Conservation (phyloP, 2,888 invertebrate species). For the Epistrophe grossulariae region DNA sequence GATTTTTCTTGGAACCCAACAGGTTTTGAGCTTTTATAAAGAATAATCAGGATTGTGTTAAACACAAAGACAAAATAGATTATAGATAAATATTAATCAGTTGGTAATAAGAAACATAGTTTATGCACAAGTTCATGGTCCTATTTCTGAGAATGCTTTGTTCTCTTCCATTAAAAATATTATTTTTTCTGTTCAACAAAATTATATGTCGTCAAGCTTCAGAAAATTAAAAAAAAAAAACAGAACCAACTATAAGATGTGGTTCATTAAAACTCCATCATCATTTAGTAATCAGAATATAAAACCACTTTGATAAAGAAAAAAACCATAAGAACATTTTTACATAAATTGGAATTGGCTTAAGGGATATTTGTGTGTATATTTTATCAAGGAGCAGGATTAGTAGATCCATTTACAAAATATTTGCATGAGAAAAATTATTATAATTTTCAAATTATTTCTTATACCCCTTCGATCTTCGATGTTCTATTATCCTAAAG, state of each 20-base stretch:
- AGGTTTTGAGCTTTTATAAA: not conserved
- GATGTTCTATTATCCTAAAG: not conserved
- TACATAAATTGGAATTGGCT: not conserved
- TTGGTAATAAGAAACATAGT: constrained; percentile 33
- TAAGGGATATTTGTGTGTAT: not conserved
- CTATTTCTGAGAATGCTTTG: not conserved
- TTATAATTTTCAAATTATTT: constrained; percentile 3
- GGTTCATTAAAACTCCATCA: constrained; percentile 10
- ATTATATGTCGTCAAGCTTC: not conserved
- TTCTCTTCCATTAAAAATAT: not conserved
- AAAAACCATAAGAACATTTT: not conserved
- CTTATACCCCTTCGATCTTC: not conserved
- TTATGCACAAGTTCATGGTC: not conserved
- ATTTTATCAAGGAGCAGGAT: not conserved
- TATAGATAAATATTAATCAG: constrained; percentile 41
- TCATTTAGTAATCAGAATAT: not conserved
- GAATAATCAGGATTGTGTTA: not conserved
- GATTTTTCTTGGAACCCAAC: not conserved
- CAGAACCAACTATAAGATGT: not conserved
- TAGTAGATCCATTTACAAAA: not conserved
- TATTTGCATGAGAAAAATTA: not conserved
- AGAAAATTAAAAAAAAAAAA: not conserved
- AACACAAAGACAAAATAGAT: constrained; percentile 5
- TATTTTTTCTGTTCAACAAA: not conserved
- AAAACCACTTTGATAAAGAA: not conserved